Base-by-base conservation (phyloP, 2,888 invertebrate species). In the Odontocolon sp. region DNA sequence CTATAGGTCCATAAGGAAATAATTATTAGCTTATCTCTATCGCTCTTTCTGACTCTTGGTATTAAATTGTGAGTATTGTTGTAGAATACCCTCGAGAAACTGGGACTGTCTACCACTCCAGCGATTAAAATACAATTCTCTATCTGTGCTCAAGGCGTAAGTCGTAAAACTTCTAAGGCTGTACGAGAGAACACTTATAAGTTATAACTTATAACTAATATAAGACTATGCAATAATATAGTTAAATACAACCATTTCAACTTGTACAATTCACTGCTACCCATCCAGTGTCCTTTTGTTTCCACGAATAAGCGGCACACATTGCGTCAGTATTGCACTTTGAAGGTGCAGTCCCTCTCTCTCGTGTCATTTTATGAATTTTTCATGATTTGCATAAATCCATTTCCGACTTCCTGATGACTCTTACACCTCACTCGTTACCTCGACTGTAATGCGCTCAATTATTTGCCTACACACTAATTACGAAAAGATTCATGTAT, bases 41-140 rank as follows among this genome's bases (percentile, higher is more conserved):
- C 33, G 47, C 9, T 38, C 14, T n/a, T 45, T 31, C n/a, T 8
- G 40, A 61, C 59, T 40, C 26, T 59, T 45, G 59, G 8, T 28
- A 31, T 23, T 3, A 2, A 4, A 16, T 33, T 42, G 40, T 2
- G 1, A 18, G 5, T 11, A 70, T 38, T 6, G 47, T 31, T 14
- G 56, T 36, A n/a, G 31, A 31, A 64, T 64, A 61, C 11, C 69
- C 56, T 64, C 68, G 68, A 84, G 82, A 82, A 79, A 82, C 63
- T 81, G 63, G 81, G 74, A 81, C 80, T 80, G 36, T 33, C 18
- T 47, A 80, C 57, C 69, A 74, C 66, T 76, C 33, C 21, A 81
- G 74, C 79, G 61, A 83, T 85, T 85, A 82, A 81, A 82, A 82
- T 71, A 80, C 80, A 81, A 84, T 84, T 85, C 79, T 45, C 76